Base-by-base conservation (phyloP, 2,113 vertebrate genomes). In the Callocephalon fimbriatum region DNA sequence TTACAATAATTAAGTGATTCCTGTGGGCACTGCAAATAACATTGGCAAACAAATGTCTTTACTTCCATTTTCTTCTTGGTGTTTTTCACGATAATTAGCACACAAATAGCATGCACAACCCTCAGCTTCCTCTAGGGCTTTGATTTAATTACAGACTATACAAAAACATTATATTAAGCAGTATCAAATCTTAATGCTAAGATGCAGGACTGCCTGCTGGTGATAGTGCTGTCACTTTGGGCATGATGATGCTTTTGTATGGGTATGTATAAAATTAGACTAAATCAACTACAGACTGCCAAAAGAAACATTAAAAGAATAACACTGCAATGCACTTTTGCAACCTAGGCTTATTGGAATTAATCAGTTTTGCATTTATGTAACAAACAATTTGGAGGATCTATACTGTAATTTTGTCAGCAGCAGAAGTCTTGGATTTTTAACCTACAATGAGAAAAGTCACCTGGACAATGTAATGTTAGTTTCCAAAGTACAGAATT, bases 321-420 rank as follows among this genome's bases (percentile, higher is more conserved):
- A 78, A 40, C 9, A 37, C 7, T 5, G 3, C 40, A 67, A 38
- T 31, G 20, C 26, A 53, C 5, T 82, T 74, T 61, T 84, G 51
- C 1, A 7, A 31, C 13, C 10, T 76, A 45, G 3, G 22, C 12
- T 66, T 90, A 70, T 76, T 63, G 38, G 15, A 73, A 45, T 58
- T 75, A 77, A 71, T 71, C 0, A 51, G 5, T 42, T 56, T 84
- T 73, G 26, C 8, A 13, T 51, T 11, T 37, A 38, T 54, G 29
- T 45, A 95, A 88, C 51, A 88, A 91, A 38, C 22, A 72, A 3
- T 86, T 94, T 94, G 74, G 62, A 66, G 93, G 73, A 90, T 83
- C 75, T 95, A 18, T 86, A 78, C 37, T 87, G 38, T 78, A 97
- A 80, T 93, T 97, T n/a, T 93, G 70, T 89, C 85, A 78, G 59